These are phyloP conservation scores for Sarcophilus harrisii DNA, from an alignment of 2,797 vertebrate genomes.

Conservation along the genomic window DNA sequence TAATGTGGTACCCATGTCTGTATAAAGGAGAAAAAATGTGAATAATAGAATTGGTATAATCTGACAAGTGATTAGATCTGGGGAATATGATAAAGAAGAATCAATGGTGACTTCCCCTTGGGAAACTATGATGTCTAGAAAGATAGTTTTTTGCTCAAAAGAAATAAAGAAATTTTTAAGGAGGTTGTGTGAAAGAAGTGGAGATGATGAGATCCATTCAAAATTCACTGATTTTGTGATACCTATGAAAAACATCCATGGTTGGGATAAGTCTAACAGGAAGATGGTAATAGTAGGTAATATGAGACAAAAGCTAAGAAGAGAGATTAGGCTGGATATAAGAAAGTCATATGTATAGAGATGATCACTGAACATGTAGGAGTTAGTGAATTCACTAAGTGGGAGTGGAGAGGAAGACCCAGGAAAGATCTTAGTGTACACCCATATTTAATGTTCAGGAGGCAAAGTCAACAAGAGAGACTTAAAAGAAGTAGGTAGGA, in stretches of 20 bases:
- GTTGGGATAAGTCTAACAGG: background rate
- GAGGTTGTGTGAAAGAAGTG: background rate
- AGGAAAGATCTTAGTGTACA: background rate
- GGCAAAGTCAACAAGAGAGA: background rate
- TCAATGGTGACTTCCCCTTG: background rate
- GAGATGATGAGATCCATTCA: background rate
- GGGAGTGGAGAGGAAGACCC: background rate
- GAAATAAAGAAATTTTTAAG: background rate
- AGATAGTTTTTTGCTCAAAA: background rate
- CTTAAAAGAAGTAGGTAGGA: background rate
- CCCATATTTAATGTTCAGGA: background rate
- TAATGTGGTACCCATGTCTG: background rate
- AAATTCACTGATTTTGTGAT: background rate
- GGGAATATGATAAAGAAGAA: background rate
- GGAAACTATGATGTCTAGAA: background rate
- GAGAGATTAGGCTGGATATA: background rate
- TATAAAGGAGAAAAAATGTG: slow-evolving; percentile 58
- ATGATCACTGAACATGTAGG: background rate
- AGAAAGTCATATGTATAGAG: background rate
- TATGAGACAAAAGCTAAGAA: background rate
- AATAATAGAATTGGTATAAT: slow-evolving; percentile 49
- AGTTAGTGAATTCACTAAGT: background rate
- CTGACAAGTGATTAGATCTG: background rate
- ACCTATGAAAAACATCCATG: background rate
- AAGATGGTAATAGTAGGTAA: background rate